Evolutionary conservation across 2,888 invertebrate genomes (phyloP).

Genomic region (Parnassius mnemosyne): DNA sequence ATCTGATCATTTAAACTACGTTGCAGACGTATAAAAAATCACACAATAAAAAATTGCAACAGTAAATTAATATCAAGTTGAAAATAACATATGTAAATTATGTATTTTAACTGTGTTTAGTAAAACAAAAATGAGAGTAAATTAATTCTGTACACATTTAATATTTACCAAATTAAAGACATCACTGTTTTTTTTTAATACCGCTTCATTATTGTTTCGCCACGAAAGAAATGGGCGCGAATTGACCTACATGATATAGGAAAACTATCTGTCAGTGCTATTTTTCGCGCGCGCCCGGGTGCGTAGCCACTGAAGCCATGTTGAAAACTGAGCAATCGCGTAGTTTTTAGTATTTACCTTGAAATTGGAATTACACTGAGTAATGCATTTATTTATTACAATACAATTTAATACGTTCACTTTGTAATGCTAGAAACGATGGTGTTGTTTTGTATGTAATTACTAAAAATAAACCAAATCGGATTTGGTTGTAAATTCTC

Average conservation of each 20-base stretch:
- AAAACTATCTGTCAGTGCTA: slow-evolving; percentile 62
- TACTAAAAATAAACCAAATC: too few species aligned
- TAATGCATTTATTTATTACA: background rate
- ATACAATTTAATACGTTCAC: too few species aligned
- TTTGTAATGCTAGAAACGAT: too few species aligned
- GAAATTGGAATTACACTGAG: slow-evolving; percentile 34
- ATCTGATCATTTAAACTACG: too few species aligned
- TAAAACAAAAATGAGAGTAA: background rate
- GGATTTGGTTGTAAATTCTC: too few species aligned
- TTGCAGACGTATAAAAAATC: too few species aligned
- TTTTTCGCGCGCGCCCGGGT: slow-evolving; percentile 55
- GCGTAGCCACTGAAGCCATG: slow-evolving; percentile 32
- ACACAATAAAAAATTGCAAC: background rate
- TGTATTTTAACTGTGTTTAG: too few species aligned
- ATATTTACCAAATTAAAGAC: slow-evolving; percentile 53
- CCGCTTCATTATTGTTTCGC: slow-evolving; percentile 31
- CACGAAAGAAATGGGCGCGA: slow-evolving; percentile 43
- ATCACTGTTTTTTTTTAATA: slow-evolving; percentile 36
- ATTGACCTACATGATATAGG: slow-evolving; percentile 59
- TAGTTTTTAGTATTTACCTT: slow-evolving; percentile 47
- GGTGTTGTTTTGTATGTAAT: too few species aligned
- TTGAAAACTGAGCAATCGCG: slow-evolving; percentile 40
- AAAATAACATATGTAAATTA: background rate
- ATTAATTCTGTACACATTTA: slow-evolving; percentile 14
- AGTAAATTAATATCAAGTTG: background rate